A percentile compares a stretch with the other conserved stretches of the same genome.
Conservation (phyloP, 2,888 invertebrate genomes). For the Rhaphigaster nebulosa region DNA sequence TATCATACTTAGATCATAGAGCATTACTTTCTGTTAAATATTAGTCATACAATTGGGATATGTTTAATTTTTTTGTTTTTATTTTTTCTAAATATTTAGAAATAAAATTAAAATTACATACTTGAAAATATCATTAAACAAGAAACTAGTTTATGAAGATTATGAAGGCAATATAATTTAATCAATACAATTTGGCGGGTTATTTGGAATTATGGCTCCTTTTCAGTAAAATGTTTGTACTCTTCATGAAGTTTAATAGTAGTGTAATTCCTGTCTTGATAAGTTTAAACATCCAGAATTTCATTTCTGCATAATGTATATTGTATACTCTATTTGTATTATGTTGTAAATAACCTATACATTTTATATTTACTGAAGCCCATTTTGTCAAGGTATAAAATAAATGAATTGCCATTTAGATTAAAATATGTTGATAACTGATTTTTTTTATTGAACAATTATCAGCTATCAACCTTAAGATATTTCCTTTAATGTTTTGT, state of each 20-base stretch:
- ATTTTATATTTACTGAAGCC: not conserved
- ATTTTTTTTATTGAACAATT: not conserved
- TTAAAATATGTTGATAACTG: not conserved
- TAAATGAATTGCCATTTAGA: not conserved
- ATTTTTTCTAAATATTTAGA: not conserved
- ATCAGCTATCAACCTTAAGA: not conserved
- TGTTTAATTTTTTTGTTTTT: not conserved
- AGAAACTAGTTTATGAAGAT: not conserved
- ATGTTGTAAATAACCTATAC: not conserved
- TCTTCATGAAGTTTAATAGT: not conserved
- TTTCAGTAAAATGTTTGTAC: not conserved
- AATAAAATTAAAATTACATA: not conserved
- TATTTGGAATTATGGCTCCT: not conserved
- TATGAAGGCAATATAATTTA: not conserved
- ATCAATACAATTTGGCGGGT: slow-evolving; percentile 33
- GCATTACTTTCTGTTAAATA: not conserved
- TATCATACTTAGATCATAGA: not conserved
- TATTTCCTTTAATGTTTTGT: not conserved
- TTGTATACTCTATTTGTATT: not conserved
- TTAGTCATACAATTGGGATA: not conserved
- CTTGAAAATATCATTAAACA: not conserved
- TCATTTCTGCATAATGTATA: not conserved
- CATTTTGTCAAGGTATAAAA: not conserved
- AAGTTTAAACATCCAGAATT: not conserved
- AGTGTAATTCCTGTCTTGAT: not conserved